These are phyloP conservation scores for Sabatieria punctata DNA, from an alignment of 2,888 invertebrate genomes.

Conservation along the genomic window DNA sequence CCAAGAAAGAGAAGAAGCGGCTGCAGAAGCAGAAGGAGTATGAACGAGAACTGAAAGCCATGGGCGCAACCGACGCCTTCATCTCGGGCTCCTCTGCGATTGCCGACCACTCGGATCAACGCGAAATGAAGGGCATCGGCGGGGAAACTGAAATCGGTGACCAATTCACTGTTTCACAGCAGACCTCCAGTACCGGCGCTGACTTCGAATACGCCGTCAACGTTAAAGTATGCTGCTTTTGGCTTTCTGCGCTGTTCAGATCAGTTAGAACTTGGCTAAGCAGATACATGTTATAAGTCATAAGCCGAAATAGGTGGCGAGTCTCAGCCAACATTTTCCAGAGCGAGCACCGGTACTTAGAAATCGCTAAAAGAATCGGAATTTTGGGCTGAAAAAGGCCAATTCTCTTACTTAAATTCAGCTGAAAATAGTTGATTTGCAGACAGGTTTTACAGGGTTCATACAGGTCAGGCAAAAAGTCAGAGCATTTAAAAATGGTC, in stretches of 20 bases:
- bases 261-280: too few species aligned
- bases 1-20: constrained; percentile 15
- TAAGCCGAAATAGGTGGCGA: too few species aligned
- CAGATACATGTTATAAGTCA: too few species aligned
- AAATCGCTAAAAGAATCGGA: too few species aligned
- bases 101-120: neutral
- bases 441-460: too few species aligned
- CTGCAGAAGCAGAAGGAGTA: constrained; percentile 18
- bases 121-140: constrained; percentile 23
- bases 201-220: constrained; percentile 78
- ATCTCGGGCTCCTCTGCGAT: neutral
- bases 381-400: too few species aligned
- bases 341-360: too few species aligned
- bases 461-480: too few species aligned
- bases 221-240: constrained; percentile 57
- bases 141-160: constrained; percentile 51
- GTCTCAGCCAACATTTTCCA: too few species aligned
- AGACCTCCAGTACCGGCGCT: constrained; percentile 43
- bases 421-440: too few species aligned
- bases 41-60: constrained; percentile 21
- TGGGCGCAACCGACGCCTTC: constrained; percentile 23
- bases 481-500: too few species aligned
- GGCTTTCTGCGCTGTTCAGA: neutral
- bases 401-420: neutral
- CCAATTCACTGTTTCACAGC: constrained; percentile 85